These are phyloP conservation scores for Eurystomus gularis DNA, from an alignment of 2,113 vertebrate genomes.

Conservation along the genomic window DNA sequence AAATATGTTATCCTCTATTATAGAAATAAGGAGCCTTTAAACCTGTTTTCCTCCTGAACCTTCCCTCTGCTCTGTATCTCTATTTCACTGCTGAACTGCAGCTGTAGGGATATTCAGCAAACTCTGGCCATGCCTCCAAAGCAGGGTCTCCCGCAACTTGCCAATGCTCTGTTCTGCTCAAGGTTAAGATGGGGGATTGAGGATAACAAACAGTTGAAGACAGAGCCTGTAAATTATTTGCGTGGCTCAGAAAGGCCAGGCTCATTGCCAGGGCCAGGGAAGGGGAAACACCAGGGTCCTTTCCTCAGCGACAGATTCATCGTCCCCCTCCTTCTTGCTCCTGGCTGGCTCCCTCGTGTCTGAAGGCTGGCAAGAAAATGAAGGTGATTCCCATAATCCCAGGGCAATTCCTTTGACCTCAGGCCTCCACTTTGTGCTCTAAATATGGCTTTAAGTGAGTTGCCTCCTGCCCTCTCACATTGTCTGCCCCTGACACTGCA, in stretches of 20 bases:
- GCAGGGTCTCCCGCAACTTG: not conserved
- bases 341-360: not conserved
- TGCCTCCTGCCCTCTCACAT: slow-evolving; percentile 25
- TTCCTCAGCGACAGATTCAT: not conserved
- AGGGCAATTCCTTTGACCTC: slow-evolving; percentile 51
- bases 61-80: not conserved
- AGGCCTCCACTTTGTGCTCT: not conserved
- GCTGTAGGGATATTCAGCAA: not conserved
- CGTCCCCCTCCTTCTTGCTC: not conserved
- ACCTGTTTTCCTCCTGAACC: not conserved
- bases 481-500: not conserved
- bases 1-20: not conserved
- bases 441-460: slow-evolving; percentile 8
- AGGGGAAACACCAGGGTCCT: not conserved
- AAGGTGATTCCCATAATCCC: slow-evolving; percentile 34
- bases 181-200: not conserved
- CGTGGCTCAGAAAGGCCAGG: not conserved
- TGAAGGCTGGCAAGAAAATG: not conserved
- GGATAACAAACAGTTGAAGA: not conserved
- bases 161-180: not conserved
- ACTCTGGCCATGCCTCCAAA: not conserved
- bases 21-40: not conserved
- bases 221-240: not conserved
- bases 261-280: slow-evolving; percentile 28
- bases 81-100: not conserved